Base-by-base conservation (phyloP, 2,888 invertebrate species). In the Cephus sareptanus region DNA sequence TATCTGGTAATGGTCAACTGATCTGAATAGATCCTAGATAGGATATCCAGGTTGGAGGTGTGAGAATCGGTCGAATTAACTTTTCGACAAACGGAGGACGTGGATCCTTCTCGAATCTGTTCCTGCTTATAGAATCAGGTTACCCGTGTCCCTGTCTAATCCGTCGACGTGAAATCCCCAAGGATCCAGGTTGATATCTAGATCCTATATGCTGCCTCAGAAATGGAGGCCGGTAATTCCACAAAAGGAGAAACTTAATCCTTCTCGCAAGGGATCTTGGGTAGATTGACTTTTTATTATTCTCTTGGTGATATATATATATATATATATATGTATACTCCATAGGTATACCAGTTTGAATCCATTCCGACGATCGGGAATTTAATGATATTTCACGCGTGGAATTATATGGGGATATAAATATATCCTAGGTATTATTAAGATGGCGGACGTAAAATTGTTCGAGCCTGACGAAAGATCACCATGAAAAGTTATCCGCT, bases 221-320 rank as follows among this genome's bases (percentile, higher is more conserved):
- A 30, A 40, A 40, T 40, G 40, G 70, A 33, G 4, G 23, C 30
- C 73, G 75, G 70, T 78, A 76, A 78, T 78, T 76, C 78, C 68
- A 78, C 73, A 76, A 78, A 77, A 75, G 78, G 70, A 78, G 78
- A 73, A 78, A 78, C 78, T 69, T 76, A 73, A 78, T 78, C 76
- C 70, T 33, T 11, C 33, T 70, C 70, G 70, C 40, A 15, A 70
- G 70, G 33, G 70, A 70, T 70, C 70, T 30, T 33, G 30, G 70
- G 13, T 40, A 40, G 15, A 40, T 40, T 15, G 40, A 40, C 40
- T 40, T 40, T 40, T 40, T 40, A 40, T 40, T 40, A 40, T 40
- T 40, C 40, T 40, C 40, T 15, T 15, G 40, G 40, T 40, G 40
- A 13, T 40, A 6, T 40, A 37, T 37, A 15, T 37, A 13, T 37